These are phyloP conservation scores for Antennarius maculatus DNA, from an alignment of 2,797 vertebrate species.

Conservation along the genomic window DNA sequence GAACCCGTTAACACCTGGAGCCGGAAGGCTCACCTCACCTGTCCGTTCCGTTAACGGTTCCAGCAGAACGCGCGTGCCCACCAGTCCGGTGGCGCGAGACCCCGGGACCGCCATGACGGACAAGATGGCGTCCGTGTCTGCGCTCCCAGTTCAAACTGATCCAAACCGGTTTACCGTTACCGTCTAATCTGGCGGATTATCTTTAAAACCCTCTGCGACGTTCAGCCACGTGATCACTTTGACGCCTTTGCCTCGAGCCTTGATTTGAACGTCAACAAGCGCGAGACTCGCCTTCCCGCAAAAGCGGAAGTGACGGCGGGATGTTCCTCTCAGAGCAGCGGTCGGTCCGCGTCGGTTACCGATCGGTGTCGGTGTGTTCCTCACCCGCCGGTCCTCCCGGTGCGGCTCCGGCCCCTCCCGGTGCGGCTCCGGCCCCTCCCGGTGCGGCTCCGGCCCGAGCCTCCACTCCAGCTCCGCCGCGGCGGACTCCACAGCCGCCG, in stretches of 20 bases:
- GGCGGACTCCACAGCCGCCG: conserved; percentile 46
- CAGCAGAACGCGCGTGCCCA: not conserved
- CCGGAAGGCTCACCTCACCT: not conserved
- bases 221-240: not conserved
- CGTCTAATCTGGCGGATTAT: too few relatives aligned
- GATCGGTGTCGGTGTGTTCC: not conserved
- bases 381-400: conserved; percentile 28
- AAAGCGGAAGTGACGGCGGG: conserved; percentile 50
- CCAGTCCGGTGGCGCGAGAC: not conserved
- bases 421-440: not conserved
- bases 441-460: not conserved
- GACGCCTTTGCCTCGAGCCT: not conserved
- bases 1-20: not conserved
- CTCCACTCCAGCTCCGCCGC: conserved; percentile 6
- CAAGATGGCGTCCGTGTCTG: conserved; percentile 2
- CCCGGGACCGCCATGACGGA: too few relatives aligned
- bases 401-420: not conserved
- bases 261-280: not conserved
- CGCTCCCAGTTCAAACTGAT: too few relatives aligned
- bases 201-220: too few relatives aligned
- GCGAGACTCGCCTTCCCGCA: not conserved
- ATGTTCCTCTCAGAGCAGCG: conserved; percentile 13
- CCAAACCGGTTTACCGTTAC: too few relatives aligned
- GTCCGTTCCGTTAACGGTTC: too few relatives aligned
- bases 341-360: too few relatives aligned